Evolutionary conservation across 1,140 invertebrate species (phyloP).

Genomic region (Ladona fulva): DNA sequence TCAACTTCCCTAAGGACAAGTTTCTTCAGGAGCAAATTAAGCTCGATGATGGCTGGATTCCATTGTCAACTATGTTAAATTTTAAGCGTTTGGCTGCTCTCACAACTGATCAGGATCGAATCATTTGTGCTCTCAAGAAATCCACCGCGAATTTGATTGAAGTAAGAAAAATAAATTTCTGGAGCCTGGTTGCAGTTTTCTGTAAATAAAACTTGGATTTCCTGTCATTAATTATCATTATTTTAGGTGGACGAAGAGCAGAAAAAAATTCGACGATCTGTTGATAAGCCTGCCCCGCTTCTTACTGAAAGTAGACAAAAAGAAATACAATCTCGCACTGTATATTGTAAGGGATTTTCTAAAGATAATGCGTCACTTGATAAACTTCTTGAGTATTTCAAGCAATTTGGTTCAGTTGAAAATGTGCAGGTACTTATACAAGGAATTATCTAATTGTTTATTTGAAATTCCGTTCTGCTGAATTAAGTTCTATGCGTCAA

Average conservation of each 20-base stretch:
- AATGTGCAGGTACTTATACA: conserved; percentile 53
- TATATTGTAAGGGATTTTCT: conserved; percentile 87
- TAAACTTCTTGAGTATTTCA: conserved; percentile 64
- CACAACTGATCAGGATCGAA: conserved; percentile 55
- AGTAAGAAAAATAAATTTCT: conserved; percentile 31
- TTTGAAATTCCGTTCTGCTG: neutral
- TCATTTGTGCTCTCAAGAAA: conserved; percentile 63
- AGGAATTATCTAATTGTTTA: neutral
- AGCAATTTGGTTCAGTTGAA: conserved; percentile 58
- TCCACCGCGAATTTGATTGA: conserved; percentile 67
- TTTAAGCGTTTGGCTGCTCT: conserved; percentile 79
- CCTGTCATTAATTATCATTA: neutral
- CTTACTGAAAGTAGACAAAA: conserved; percentile 73
- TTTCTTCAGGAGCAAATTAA: conserved; percentile 78
- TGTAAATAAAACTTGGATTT: too few species aligned
- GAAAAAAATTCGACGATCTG: conserved; percentile 69
- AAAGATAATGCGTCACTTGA: conserved; percentile 53
- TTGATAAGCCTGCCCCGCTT: conserved; percentile 70
- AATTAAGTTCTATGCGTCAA: neutral
- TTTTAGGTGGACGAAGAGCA: conserved; percentile 60
- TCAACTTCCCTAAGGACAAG: conserved; percentile 81
- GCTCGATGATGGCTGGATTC: conserved; percentile 83
- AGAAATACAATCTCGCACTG: conserved; percentile 61
- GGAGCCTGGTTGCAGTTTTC: neutral
- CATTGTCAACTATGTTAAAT: conserved; percentile 70